Base-by-base conservation (phyloP, 1,140 invertebrate species). In the Pseudomyrmex concolor region DNA sequence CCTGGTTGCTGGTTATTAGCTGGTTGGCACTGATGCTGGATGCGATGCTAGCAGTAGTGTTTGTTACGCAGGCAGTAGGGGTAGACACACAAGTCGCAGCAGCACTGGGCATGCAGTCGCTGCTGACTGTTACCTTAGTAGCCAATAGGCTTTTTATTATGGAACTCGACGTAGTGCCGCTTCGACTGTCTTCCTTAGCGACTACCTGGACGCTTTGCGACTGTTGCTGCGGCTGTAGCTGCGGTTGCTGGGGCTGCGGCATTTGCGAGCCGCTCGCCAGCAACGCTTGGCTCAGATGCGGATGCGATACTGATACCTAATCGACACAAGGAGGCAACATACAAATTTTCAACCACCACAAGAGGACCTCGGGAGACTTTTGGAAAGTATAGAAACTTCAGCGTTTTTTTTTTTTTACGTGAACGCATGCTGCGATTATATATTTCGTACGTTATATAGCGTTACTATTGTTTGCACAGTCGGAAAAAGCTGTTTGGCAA, bases 101-200 rank as follows among this genome's bases (percentile, higher is more conserved):
- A 92, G 92, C 91, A 89, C 91, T 93, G 94, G 95, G 88, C 95
- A 95, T 95, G 95, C 95, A 95, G 93, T 95, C 95, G 91, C 93
- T 93, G 92, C 93, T 93, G 92, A 94, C 90, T 85, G 95, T 96
- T 95, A 98, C 96, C 95, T 98, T 98, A 93, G 96, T 97, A 85
- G 97, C 97, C 93, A 98, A 94, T 74, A 98, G 95, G 94, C 96
- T 97, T 94, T 98, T 98, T 91, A 98, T 97, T 88, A 98, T 95
- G 78, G 97, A 97, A 89, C 96, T 95, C 70, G 94, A 94, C 43
- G 93, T 93, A 34, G 93, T 90, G 72, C 91, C 92, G 71, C 83
- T 86, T 89, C 92, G 89, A 64, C 91, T 90, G 68, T 93, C 93
- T 25, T 93, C 93, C 74, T 94, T 93, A 76, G 93, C 91, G 64